Base-by-base conservation (phyloP, 2,888 invertebrate species). In the Dendrolimus pini region DNA sequence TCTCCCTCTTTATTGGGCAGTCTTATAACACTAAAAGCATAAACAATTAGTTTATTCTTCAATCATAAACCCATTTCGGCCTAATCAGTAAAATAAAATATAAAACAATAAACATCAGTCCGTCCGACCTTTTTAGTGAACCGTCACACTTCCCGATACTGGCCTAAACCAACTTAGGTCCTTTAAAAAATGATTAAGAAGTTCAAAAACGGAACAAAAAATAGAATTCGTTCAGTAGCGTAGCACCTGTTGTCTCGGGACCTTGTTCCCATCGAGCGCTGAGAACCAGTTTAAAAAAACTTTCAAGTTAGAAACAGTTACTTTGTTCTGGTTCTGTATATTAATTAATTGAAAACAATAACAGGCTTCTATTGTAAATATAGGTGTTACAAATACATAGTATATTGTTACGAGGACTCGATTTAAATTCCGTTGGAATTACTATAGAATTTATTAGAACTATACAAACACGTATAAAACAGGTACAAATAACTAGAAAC, bases 201-300 rank as follows among this genome's bases (percentile, higher is more conserved):
- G 47, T 47, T 47, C 9, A 47, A 47, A 47, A 47, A 47, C 2
- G 47, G 47, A 12, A 47, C 47, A 62, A 66, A 65, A 65, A 60
- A 55, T 47, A 63, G 57, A 70, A 75, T 75, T 69, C 70, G 68
- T 72, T 74, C 80, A 72, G 82, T 79, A 82, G 82, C 79, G 73
- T 72, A 79, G 75, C 87, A 88, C 87, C 88, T 86, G 87, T 86
- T 83, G 82, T 82, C 73, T 73, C 71, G 69, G 74, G 65, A 70
- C 68, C 65, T 72, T 69, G 76, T 84, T 87, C 85, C 85, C 88
- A 85, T 75, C 68, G 76, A 73, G 63, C 69, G 65, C 47, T 47
- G 9, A 47, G 47, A 47, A 47, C 47, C 47, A 9, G 47, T 47
- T 47, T 47, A 47, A 47, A 47, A 47, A 47, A 47, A 47, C 9